Conservation (phyloP, 2,797 vertebrate genomes). For the Peromyscus attwateri region DNA sequence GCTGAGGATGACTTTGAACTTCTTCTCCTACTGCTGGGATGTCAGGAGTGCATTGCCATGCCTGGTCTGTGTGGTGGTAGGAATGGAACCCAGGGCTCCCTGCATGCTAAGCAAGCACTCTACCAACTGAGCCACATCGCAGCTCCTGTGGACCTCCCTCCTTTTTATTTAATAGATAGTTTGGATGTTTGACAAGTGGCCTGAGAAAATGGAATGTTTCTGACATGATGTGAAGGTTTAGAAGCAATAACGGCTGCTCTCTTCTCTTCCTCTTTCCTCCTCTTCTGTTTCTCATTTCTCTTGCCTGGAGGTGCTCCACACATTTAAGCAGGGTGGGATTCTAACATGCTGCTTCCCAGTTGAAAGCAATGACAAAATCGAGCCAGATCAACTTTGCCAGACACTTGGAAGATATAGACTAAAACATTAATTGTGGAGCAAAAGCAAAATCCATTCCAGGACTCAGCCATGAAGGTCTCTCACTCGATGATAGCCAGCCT, state of each 20-base stretch:
- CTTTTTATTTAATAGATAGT: neutral
- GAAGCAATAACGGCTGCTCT: neutral
- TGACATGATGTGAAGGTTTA: neutral
- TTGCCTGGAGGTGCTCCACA: neutral
- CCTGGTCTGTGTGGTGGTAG: neutral
- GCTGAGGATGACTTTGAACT: neutral
- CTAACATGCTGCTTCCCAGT: neutral
- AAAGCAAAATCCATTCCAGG: neutral
- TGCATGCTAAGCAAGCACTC: neutral
- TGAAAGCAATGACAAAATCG: neutral
- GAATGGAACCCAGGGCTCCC: neutral
- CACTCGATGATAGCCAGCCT: neutral
- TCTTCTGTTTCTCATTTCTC: neutral
- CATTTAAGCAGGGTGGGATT: neutral
- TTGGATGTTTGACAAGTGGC: neutral
- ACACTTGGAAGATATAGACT: neutral
- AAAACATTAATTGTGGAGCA: neutral
- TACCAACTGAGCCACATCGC: neutral
- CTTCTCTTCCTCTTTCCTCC: neutral
- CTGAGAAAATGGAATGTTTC: neutral
- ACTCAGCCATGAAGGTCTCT: neutral
- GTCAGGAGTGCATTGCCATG: neutral
- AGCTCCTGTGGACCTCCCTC: too few relatives aligned
- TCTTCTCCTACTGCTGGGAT: neutral
- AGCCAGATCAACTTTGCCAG: neutral